Base-by-base conservation (phyloP, 2,113 vertebrate genomes). In the Beaufortia kweichowensis region DNA sequence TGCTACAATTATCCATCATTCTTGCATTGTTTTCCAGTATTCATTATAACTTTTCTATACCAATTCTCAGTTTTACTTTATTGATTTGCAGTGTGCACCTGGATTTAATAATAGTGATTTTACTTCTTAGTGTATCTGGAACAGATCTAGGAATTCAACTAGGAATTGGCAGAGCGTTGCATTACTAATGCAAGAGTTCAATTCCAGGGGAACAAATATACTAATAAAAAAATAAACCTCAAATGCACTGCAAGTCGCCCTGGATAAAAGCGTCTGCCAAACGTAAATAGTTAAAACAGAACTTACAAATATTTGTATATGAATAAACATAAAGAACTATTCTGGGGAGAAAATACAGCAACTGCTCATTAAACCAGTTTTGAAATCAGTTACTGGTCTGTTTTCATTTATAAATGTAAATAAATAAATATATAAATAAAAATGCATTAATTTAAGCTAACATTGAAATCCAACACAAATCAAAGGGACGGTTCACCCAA, bases 301-400 rank as follows among this genome's bases (percentile, higher is more conserved):
- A n/a, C 26, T 21, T 57, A 67, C 31, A 74, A 12, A 79, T 61
- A 28, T 14, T 24, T 29, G n/a, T 66, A 19, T 67, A 57, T 69
- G 29, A 53, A 31, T 33, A 68, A 71, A 53, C 6, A 53, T 15
- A 60, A 53, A 77, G 29, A 15, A n/a, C n/a, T n/a, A n/a, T 9
- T 56, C 10, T 28, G 29, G 29, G 31, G 56, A 39, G 11, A 35
- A 50, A 55, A 61, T 68, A 31, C 64, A 26, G 23, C 55, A 81
- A 65, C 67, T 46, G 39, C 75, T 78, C 39, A 23, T 19, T 70
- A 64, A 70, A 39, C 71, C 53, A 55, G 62, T 46, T 35, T 78
- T 17, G 19, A 76, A 55, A 66, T 43, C 35, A 50, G 64, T 61
- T 35, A 41, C n/a, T 77, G 41, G 43, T 33, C 67, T 55, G 59